Conservation (phyloP, 2,113 vertebrate genomes). For the Syngnathus floridae region DNA sequence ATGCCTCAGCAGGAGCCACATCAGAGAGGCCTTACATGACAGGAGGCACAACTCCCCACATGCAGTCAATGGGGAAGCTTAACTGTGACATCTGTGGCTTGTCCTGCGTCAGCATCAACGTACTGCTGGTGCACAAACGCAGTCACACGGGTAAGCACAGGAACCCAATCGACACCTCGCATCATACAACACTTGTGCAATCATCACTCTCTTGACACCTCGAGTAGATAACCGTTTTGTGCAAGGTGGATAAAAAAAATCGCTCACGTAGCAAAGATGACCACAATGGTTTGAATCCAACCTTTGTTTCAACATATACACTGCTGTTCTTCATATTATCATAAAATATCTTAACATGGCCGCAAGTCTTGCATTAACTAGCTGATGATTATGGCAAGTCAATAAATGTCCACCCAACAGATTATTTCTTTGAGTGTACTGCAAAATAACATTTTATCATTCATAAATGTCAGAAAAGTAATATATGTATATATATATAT, state of each 20-base stretch:
- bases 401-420: too few species aligned
- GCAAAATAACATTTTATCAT: background rate
- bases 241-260: constrained; percentile 14
- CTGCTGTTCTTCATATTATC: constrained; percentile 11
- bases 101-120: constrained; percentile 91
- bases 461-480: background rate
- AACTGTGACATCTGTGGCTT: constrained; percentile 88
- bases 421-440: too few species aligned
- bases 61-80: constrained; percentile 75
- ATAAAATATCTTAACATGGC: background rate
- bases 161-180: constrained; percentile 35
- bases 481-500: too few species aligned
- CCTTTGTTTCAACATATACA: constrained; percentile 13
- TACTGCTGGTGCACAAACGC: constrained; percentile 90
- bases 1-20: constrained; percentile 55
- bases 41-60: constrained; percentile 57
- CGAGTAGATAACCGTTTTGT: background rate
- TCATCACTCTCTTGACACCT: constrained; percentile 3
- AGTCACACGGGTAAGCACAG: constrained; percentile 86
- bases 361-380: background rate
- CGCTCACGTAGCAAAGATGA: constrained; percentile 1
- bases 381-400: background rate
- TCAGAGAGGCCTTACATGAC: constrained; percentile 40
- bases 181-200: constrained; percentile 42
- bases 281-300: background rate